Evolutionary conservation across 2,797 vertebrate species (phyloP).

Genomic region (Threskiornis aethiopicus): DNA sequence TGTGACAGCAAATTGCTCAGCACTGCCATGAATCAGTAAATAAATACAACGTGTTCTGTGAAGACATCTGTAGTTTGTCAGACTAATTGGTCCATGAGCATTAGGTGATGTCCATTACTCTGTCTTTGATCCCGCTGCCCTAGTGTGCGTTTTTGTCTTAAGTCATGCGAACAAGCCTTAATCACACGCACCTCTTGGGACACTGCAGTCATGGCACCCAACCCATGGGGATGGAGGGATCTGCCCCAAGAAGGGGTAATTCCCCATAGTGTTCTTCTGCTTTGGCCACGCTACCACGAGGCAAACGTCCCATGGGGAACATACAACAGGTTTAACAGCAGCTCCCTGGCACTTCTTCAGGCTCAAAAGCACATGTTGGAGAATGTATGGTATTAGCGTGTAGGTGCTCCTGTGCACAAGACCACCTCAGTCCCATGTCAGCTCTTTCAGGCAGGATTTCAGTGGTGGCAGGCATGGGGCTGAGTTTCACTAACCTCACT

Average conservation of each 20-base stretch:
- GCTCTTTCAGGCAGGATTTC: neutral
- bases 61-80: slow-evolving; percentile 39
- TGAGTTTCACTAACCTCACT: neutral
- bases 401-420: neutral
- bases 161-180: neutral
- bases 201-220: accelerated
- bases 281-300: accelerated
- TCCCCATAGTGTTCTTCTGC: neutral
- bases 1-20: neutral
- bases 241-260: neutral
- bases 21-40: slow-evolving; percentile 1
- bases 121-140: neutral
- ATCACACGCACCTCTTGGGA: neutral
- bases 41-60: slow-evolving; percentile 14
- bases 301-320: accelerated
- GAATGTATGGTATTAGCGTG: accelerated
- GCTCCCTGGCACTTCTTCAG: neutral
- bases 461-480: neutral
- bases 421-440: neutral
- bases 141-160: neutral
- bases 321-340: neutral
- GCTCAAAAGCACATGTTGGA: accelerated
- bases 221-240: neutral
- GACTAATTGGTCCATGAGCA: slow-evolving; percentile 1
- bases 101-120: neutral